Evolutionary conservation across 2,888 invertebrate species (phyloP).

Genomic region (Synergus umbraculus): DNA sequence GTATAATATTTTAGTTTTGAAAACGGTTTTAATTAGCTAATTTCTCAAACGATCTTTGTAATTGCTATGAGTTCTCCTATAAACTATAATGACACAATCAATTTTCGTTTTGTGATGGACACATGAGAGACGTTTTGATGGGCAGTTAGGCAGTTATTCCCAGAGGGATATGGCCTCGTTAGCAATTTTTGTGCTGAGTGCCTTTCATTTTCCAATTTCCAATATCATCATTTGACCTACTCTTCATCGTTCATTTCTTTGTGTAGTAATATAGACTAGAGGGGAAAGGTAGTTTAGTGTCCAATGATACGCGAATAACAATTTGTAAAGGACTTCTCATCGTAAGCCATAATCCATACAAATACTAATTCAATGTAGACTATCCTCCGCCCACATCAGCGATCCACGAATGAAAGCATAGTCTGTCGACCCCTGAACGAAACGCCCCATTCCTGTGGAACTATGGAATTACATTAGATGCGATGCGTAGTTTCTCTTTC

Average conservation of each 20-base stretch:
- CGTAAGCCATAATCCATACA: neutral
- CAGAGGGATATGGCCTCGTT: constrained; percentile 30
- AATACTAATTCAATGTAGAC: constrained; percentile 37
- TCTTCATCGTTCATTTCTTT: neutral
- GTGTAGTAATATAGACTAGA: neutral
- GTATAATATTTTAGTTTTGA: neutral
- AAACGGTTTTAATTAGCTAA: neutral
- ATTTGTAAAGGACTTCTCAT: constrained; percentile 15
- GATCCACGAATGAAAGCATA: constrained; percentile 31
- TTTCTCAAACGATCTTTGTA: neutral
- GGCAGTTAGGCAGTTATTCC: constrained; percentile 21
- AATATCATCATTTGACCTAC: constrained; percentile 14
- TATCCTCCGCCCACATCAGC: constrained; percentile 37
- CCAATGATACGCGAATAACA: constrained; percentile 34
- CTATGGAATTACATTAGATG: constrained; percentile 10
- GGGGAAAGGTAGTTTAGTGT: neutral
- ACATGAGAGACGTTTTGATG: constrained; percentile 18
- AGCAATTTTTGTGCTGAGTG: constrained; percentile 25
- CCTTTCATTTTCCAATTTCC: constrained; percentile 22
- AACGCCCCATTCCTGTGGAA: constrained; percentile 27
- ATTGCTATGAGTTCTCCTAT: neutral
- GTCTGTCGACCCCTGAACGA: constrained; percentile 17
- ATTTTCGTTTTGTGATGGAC: constrained; percentile 1
- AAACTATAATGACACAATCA: neutral
- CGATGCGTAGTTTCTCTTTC: neutral